Base-by-base conservation (phyloP, 1,140 invertebrate species). In the Vollenhovia emeryi region DNA sequence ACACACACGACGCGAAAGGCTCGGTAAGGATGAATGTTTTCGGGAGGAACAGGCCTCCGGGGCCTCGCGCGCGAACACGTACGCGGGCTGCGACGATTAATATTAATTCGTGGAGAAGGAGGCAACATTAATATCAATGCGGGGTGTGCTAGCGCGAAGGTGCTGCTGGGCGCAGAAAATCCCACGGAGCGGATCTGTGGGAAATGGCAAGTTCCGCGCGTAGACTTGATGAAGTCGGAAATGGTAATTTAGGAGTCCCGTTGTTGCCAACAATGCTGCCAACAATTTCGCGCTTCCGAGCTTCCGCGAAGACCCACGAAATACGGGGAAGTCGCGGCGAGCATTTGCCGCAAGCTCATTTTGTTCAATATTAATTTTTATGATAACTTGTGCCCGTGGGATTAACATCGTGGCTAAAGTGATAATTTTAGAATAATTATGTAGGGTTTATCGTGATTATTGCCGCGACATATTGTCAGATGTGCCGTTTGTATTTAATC, bases 121-220 rank as follows among this genome's bases (percentile, higher is more conserved):
- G 60, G 71, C 27, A 76, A 84, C 88, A 90, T 90, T 90, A 90
- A 90, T 90, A 90, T 90, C 88, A 90, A 90, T 90, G 88, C n/a
- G 27, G 62, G 60, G 52, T 52, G 60, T 27, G 43, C 27, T 27
- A 8, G 57, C 18, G 15, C 43, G 57, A 66, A 85, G 84, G 62
- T 60, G 36, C 40, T 21, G 33, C n/a, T 24, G 66, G 30, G 57
- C 11, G 64, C 50, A 52, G 66, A 87, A 74, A 50, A 88, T 50
- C 64, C 40, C 36, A 40, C 33, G 24, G 50, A 71, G 50, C 36
- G 18, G 66, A 57, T 40, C 68, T 30, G 36, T 40, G 57, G 64
- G 52, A 78, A 71, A 64, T 48, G 9, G 48, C 52, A 40, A 74
- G 64, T 75, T 36, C 27, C 36, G 13, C 52, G 24, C 60, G n/a